Evolutionary conservation across 2,113 vertebrate genomes (phyloP), one percentile per base, ranked within the genome.

Genomic region (Manacus vitellinus): DNA sequence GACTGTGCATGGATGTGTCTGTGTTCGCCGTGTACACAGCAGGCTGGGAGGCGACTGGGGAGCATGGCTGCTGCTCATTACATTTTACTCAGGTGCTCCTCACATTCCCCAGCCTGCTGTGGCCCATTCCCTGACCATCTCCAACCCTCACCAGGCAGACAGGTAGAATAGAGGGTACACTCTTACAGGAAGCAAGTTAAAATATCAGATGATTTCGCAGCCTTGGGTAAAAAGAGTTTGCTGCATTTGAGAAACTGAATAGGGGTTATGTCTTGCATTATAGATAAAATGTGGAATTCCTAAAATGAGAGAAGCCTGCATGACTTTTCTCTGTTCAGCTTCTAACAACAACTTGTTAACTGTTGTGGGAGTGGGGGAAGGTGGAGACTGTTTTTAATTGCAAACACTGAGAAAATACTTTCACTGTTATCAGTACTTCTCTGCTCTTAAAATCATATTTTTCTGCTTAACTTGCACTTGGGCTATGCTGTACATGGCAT

Each of bases 21-120:
- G 41, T 16, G 37, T 51, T 35, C 33, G 31, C 9, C 46, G 25
- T 25, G 62, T 0, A 4, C 59, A 46, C 11, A 46, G n/a, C 3
- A 1, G 21, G 19, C 4, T 51, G 37, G 35, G 28, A 72, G 25
- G 52, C 44, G 33, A 25, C 43, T 1, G 7, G 10, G 16, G 22
- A 54, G 37, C 37, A 39, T 0, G 0, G n/a, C 4, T 2, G 2
- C 43, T 37, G 24, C 39, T 44, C 1, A 0, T 47, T 51, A 49
- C n/a, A 9, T 23, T 61, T 72, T 1, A 0, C 16, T 21, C 52
- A 43, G 15, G 44, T 1, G 0, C 51, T 65, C 17, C 31, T 62
- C 37, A 31, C 1, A 0, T 14, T 37, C 14, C 27, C 8, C 8
- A 4, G n/a, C 33, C 30, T n/a, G 14, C 27, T 51, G n/a, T 1